Conservation (phyloP, 2,888 invertebrate genomes). For the Rhyacophila evoluta region DNA sequence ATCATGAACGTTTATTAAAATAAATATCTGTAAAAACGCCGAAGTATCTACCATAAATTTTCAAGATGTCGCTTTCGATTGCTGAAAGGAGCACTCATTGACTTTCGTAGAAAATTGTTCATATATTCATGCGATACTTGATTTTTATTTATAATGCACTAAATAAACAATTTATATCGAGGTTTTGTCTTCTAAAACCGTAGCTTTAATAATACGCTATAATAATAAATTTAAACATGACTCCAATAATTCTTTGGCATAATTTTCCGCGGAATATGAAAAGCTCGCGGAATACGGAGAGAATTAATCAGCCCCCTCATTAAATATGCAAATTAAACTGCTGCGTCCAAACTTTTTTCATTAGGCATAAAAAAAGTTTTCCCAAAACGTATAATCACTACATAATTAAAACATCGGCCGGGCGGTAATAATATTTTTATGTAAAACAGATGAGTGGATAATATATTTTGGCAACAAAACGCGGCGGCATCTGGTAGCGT, state of each 20-base stretch:
- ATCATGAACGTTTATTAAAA: too few species aligned
- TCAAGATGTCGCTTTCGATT: too few species aligned
- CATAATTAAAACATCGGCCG: neutral
- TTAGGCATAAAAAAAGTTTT: neutral
- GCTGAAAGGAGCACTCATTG: too few species aligned
- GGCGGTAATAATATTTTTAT: neutral
- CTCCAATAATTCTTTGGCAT: neutral
- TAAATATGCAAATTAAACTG: neutral
- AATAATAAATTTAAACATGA: too few species aligned
- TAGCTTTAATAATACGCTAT: too few species aligned
- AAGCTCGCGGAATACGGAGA: neutral
- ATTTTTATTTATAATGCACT: too few species aligned
- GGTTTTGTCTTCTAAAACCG: too few species aligned
- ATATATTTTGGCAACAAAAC: neutral
- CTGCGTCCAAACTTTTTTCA: neutral
- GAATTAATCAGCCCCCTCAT: neutral
- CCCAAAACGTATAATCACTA: neutral
- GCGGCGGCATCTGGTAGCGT: neutral
- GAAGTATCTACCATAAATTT: too few species aligned
- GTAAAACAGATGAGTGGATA: neutral
- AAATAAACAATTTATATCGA: too few species aligned
- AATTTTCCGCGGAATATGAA: neutral
- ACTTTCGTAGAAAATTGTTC: too few species aligned
- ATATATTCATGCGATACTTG: too few species aligned
- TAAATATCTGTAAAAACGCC: too few species aligned